A percentile compares a stretch with the other conserved stretches of the same genome.
Conservation (phyloP, 2,797 vertebrate species). For the Acanthiza pusilla region DNA sequence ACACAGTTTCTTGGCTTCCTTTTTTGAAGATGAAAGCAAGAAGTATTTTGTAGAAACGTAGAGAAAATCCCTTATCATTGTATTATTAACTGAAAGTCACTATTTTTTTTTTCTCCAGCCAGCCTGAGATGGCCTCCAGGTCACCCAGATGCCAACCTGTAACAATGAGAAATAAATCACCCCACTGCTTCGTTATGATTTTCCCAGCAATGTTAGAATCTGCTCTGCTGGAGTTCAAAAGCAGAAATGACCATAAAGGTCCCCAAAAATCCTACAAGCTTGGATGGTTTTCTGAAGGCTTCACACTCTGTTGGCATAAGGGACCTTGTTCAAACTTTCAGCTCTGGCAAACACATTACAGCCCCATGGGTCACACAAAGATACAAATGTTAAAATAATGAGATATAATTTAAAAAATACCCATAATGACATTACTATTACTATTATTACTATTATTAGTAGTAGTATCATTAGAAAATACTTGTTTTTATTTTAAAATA, state of each 20-base stretch:
- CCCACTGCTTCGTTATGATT: neutral
- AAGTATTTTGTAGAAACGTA: neutral
- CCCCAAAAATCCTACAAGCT: neutral
- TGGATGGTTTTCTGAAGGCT: neutral
- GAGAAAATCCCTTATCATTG: neutral
- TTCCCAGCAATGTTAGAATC: neutral
- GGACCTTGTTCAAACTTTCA: neutral
- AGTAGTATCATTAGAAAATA: too few relatives aligned
- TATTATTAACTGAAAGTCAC: neutral
- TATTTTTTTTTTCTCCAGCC: neutral
- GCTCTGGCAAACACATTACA: neutral
- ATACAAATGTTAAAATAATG: neutral
- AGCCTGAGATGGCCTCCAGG: neutral
- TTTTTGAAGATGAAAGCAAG: neutral
- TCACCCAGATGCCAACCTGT: neutral
- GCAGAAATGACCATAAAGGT: neutral
- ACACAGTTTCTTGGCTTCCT: neutral
- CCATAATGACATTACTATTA: neutral
- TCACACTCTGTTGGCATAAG: neutral
- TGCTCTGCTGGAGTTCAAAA: neutral
- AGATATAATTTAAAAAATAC: neutral
- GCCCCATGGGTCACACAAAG: neutral
- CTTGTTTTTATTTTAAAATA: neutral
- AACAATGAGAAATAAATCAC: constrained; percentile 8
- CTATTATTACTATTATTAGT: too few relatives aligned